Conservation (phyloP, 2,113 vertebrate species). For the Brachyistius frenatus region DNA sequence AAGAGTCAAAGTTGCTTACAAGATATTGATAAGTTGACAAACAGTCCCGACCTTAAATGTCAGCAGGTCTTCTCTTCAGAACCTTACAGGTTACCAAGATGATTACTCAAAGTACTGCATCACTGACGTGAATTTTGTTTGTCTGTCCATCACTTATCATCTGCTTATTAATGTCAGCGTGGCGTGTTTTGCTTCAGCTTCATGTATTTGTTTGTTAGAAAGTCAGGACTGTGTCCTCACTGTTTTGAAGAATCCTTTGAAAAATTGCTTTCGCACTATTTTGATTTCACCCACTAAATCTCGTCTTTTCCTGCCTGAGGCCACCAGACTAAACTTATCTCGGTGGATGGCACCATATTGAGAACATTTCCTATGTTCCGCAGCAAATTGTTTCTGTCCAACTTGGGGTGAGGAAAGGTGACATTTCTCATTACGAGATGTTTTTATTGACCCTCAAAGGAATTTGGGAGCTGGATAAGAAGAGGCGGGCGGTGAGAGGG, state of each 20-base stretch:
- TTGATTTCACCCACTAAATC: slow-evolving; percentile 49
- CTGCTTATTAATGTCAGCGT: neutral
- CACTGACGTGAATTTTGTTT: neutral
- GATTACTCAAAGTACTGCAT: neutral
- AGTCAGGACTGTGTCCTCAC: neutral
- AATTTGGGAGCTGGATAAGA: slow-evolving; percentile 48
- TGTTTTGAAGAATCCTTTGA: slow-evolving; percentile 16
- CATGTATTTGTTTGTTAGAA: slow-evolving; percentile 2
- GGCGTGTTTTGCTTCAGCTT: neutral
- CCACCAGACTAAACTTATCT: slow-evolving; percentile 49
- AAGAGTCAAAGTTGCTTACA: neutral
- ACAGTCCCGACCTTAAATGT: neutral
- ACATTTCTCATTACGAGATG: slow-evolving; percentile 67
- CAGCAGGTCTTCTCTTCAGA: neutral
- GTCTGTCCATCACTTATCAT: neutral
- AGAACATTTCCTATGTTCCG: slow-evolving; percentile 45
- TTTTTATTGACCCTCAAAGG: slow-evolving; percentile 59
- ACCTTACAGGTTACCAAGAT: neutral
- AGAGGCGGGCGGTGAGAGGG: slow-evolving; percentile 26
- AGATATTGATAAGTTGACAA: neutral
- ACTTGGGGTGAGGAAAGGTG: slow-evolving; percentile 43
- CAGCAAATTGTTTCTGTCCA: slow-evolving; percentile 63
- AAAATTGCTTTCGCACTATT: slow-evolving; percentile 44
- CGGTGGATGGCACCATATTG: slow-evolving; percentile 52
- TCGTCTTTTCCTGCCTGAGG: slow-evolving; percentile 44